Evolutionary conservation across 1,140 invertebrate species (phyloP).

Genomic region (Thalassaphorura encarpata): DNA sequence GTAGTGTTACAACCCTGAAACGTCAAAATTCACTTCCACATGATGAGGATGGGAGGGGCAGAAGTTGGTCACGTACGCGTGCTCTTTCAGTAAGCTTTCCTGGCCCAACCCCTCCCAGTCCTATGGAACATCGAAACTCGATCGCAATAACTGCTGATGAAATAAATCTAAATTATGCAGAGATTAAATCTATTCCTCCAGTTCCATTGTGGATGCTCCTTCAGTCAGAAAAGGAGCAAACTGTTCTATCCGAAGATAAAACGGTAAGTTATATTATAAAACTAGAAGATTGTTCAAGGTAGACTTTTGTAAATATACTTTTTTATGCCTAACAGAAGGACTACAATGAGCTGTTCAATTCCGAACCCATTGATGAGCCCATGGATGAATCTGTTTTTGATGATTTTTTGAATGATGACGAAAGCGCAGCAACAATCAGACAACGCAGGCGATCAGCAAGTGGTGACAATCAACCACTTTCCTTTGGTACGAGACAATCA

Average conservation of each 20-base stretch:
- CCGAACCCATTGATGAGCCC: slow-evolving; percentile 59
- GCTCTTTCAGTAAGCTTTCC: slow-evolving; percentile 79
- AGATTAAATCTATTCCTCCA: slow-evolving; percentile 91
- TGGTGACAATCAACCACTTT: slow-evolving; percentile 24
- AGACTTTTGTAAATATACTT: not conserved
- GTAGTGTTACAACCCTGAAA: slow-evolving; percentile 11
- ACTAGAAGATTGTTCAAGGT: slow-evolving; percentile 9
- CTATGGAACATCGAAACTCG: slow-evolving; percentile 48
- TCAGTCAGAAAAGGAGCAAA: slow-evolving; percentile 77
- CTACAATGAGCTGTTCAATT: slow-evolving; percentile 76
- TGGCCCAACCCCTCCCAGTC: slow-evolving; percentile 41
- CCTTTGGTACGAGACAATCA: slow-evolving; percentile 39
- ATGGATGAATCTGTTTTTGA: slow-evolving; percentile 53
- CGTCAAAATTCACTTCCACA: slow-evolving; percentile 39
- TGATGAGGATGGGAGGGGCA: slow-evolving; percentile 50
- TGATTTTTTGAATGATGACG: slow-evolving; percentile 30
- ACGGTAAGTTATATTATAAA: slow-evolving; percentile 37
- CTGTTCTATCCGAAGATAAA: slow-evolving; percentile 34
- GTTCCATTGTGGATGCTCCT: slow-evolving; percentile 91
- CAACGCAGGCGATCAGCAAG: slow-evolving; percentile 29
- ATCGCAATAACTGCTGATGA: slow-evolving; percentile 66
- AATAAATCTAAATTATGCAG: slow-evolving; percentile 83
- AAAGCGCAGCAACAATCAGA: slow-evolving; percentile 20
- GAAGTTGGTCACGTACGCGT: slow-evolving; percentile 71
- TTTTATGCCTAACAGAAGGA: slow-evolving; percentile 45